Evolutionary conservation across 2,797 vertebrate species (phyloP).

Genomic region (Manis crassicaudata): DNA sequence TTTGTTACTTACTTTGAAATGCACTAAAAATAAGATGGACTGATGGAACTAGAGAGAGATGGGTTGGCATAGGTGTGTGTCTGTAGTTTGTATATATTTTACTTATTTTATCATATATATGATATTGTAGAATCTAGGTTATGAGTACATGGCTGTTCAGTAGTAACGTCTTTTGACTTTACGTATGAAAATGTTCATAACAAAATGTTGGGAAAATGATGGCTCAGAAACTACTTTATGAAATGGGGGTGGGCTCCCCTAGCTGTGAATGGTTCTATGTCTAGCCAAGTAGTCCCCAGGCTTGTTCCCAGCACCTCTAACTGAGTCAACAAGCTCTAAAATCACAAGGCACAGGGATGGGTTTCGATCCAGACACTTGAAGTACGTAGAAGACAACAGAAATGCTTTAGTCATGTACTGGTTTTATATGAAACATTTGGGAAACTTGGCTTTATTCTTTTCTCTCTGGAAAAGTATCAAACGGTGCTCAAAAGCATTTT

Average conservation of each 20-base stretch:
- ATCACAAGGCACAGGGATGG: background rate
- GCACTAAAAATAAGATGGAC: background rate
- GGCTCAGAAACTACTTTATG: background rate
- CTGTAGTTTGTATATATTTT: no score
- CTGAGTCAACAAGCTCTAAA: background rate
- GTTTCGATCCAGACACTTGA: background rate
- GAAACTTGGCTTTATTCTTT: constrained; percentile 41
- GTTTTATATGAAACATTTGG: constrained; percentile 51
- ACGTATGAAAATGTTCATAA: background rate
- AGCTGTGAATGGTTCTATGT: background rate
- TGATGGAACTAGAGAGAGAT: background rate
- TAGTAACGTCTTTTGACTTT: background rate
- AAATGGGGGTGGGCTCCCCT: background rate
- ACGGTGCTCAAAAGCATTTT: constrained; percentile 16
- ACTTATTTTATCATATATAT: no score
- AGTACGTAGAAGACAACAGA: background rate
- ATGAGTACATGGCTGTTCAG: background rate
- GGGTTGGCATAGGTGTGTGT: background rate
- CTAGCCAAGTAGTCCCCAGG: background rate
- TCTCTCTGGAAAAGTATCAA: constrained; percentile 63
- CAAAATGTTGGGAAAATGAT: background rate
- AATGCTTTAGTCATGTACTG: constrained; percentile 18
- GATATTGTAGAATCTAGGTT: background rate
- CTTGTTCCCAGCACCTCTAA: background rate
- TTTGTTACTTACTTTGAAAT: background rate